These are phyloP conservation scores for Drosophila neotestacea DNA, from an alignment of 2,888 invertebrate species.

Conservation along the genomic window DNA sequence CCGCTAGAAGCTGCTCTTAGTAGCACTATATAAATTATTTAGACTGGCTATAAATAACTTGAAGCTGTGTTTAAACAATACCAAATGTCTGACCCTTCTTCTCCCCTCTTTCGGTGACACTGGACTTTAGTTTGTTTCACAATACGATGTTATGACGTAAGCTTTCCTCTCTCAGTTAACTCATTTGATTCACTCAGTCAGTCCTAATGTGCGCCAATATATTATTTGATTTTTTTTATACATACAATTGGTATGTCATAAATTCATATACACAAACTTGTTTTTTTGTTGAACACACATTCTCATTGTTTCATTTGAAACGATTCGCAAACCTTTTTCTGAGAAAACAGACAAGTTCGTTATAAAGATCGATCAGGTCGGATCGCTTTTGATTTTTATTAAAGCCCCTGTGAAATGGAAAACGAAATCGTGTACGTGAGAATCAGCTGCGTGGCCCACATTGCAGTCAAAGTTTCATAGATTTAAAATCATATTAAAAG, in stretches of 20 bases:
- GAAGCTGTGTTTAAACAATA: conserved; percentile 14
- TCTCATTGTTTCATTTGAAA: conserved; percentile 54
- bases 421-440: conserved; percentile 69
- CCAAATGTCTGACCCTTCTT: background rate
- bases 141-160: conserved; percentile 66
- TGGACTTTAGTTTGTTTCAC: conserved; percentile 35
- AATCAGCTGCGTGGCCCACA: conserved; percentile 43
- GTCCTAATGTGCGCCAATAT: conserved; percentile 32
- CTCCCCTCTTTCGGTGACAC: conserved; percentile 3
- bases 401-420: conserved; percentile 39
- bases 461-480: conserved; percentile 36
- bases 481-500: conserved; percentile 67
- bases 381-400: conserved; percentile 41
- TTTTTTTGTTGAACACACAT: conserved; percentile 42
- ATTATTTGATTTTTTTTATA: conserved; percentile 27
- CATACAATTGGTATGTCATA: conserved; percentile 34
- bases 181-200: conserved; percentile 5
- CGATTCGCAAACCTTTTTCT: conserved; percentile 55
- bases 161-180: conserved; percentile 23
- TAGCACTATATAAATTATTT: conserved; percentile 21
- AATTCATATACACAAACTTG: conserved; percentile 46
- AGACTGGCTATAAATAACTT: conserved; percentile 30
- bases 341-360: conserved; percentile 39
- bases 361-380: conserved; percentile 57
- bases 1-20: conserved; percentile 20